Conservation (phyloP, 2,888 invertebrate species). For the Cantharis rufa region DNA sequence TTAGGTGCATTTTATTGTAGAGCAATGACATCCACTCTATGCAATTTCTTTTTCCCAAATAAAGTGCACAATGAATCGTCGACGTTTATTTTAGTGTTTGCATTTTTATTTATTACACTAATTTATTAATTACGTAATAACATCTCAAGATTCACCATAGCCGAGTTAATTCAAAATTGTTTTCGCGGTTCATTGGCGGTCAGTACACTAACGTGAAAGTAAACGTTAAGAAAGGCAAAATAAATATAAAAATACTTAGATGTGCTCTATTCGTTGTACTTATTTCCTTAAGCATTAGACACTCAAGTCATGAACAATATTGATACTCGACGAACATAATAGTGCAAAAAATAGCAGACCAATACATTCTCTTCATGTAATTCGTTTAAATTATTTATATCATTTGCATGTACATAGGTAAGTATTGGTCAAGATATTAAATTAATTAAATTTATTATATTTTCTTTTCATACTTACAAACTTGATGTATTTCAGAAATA, state of each 20-base stretch:
- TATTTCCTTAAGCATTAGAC: constrained; percentile 4
- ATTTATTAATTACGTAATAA: not conserved
- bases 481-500: too few species aligned
- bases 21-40: not conserved
- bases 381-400: not conserved
- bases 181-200: constrained; percentile 8
- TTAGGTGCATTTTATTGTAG: not conserved
- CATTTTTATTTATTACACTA: not conserved
- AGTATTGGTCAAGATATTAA: not conserved
- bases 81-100: too few species aligned
- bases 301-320: constrained; percentile 6
- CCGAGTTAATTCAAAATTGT: not conserved
- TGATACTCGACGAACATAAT: constrained; percentile 2
- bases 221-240: not conserved
- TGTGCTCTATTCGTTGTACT: not conserved
- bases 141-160: not conserved
- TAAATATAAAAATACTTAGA: not conserved
- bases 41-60: not conserved
- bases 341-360: not conserved
- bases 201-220: constrained; percentile 14
- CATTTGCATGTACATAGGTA: not conserved
- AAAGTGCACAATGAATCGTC: not conserved
- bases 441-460: too few species aligned
- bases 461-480: too few species aligned
- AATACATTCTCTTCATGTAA: not conserved